Evolutionary conservation across 2,113 vertebrate genomes (phyloP).

Genomic region (Anser brachyrhynchus): DNA sequence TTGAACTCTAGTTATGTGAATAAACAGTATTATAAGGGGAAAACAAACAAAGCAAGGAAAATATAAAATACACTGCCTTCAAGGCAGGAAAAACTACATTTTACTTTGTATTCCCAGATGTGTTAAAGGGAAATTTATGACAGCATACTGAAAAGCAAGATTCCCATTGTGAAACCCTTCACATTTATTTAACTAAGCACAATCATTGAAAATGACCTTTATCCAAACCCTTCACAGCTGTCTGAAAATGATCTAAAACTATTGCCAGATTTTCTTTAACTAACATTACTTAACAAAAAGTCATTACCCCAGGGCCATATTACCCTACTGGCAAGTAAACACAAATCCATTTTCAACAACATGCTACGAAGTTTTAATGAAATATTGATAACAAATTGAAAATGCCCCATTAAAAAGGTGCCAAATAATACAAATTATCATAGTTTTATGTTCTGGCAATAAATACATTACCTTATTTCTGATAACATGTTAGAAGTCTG

Average conservation of each 20-base stretch:
- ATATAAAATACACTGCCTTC: conserved; percentile 78
- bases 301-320: conserved; percentile 75
- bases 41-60: conserved; percentile 78
- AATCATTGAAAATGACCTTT: conserved; percentile 82
- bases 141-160: conserved; percentile 75
- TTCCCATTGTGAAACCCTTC: conserved; percentile 76
- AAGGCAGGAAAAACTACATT: conserved; percentile 77
- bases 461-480: conserved; percentile 17
- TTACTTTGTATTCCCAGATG: conserved; percentile 76
- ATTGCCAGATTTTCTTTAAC: conserved; percentile 80
- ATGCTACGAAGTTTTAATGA: conserved; percentile 63
- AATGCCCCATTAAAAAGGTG: conserved; percentile 50
- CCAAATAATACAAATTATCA: conserved; percentile 48
- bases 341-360: conserved; percentile 72
- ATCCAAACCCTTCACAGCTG: conserved; percentile 76
- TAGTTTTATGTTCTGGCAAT: conserved; percentile 22
- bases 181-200: conserved; percentile 80
- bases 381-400: conserved; percentile 72
- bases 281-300: conserved; percentile 78
- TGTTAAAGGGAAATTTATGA: conserved; percentile 77
- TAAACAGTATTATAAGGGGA: conserved; percentile 75
- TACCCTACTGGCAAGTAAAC: conserved; percentile 72
- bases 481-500: background rate
- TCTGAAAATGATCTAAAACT: conserved; percentile 81
- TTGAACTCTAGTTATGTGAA: conserved; percentile 71